Percentiles rank a stretch among this genome's conserved stretches.
These are phyloP conservation scores for Lamellibrachia luymesi DNA, from an alignment of 1,140 invertebrate genomes.

Conservation along the genomic window DNA sequence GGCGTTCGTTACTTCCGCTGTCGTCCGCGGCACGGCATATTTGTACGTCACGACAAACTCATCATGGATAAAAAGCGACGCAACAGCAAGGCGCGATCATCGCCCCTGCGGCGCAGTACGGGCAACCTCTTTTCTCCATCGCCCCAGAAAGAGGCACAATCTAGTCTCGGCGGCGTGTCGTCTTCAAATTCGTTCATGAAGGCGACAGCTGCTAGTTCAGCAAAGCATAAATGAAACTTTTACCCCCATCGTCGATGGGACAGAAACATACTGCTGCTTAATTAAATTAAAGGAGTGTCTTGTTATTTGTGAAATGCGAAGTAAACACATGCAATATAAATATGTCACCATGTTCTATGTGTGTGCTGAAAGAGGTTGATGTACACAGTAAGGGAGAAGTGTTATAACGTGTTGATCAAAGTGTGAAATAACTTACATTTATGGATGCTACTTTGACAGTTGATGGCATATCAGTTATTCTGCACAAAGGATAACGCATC, in stretches of 20 bases:
- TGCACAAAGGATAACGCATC: not conserved
- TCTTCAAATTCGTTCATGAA: slow-evolving; percentile 12
- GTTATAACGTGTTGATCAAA: not conserved
- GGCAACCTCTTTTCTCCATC: slow-evolving; percentile 17
- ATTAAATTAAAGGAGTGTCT: not conserved
- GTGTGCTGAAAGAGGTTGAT: not conserved
- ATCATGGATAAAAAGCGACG: slow-evolving; percentile 51
- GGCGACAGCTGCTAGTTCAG: slow-evolving; percentile 12
- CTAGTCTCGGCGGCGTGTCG: not conserved
- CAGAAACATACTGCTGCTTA: not conserved
- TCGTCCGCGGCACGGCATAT: slow-evolving; percentile 84
- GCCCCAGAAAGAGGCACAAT: not conserved
- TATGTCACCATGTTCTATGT: not conserved
- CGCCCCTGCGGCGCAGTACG: slow-evolving; percentile 19
- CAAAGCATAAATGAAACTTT: slow-evolving; percentile 5
- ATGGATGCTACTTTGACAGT: not conserved
- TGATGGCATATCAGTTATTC: not conserved
- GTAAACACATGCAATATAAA: not conserved
- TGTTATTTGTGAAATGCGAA: not conserved
- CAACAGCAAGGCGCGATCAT: slow-evolving; percentile 33
- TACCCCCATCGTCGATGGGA: not conserved
- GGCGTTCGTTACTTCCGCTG: slow-evolving; percentile 87
- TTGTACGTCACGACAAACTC: slow-evolving; percentile 66
- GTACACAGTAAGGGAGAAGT: not conserved
- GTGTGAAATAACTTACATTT: not conserved